phyloP scores from a whole-genome alignment of 2,888 invertebrate genomes.

The Temnothorax unifasciatus region DNA sequence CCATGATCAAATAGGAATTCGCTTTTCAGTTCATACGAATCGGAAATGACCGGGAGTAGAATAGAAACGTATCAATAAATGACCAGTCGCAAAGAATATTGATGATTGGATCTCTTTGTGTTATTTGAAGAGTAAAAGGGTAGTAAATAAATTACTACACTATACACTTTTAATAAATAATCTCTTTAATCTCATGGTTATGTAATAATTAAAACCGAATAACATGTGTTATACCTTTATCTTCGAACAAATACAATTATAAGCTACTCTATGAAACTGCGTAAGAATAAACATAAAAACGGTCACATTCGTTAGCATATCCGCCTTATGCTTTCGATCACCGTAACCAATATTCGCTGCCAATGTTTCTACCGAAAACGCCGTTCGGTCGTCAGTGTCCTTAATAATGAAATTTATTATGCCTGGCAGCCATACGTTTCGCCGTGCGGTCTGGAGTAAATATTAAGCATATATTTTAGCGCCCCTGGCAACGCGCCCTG shows the following conservation, averaged over 20 bases:
- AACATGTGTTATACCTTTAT: not conserved
- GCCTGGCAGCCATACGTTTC: constrained; percentile 54
- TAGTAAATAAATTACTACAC: not conserved
- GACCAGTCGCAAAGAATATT: not conserved
- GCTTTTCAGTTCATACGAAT: constrained; percentile 22
- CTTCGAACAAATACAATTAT: not conserved
- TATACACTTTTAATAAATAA: not conserved
- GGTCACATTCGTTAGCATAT: too few relatives aligned
- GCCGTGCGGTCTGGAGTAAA: constrained; percentile 70
- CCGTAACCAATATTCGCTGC: constrained; percentile 10
- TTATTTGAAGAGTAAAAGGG: not conserved
- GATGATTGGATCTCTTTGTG: not conserved
- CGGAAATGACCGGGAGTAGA: not conserved
- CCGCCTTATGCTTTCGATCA: not conserved
- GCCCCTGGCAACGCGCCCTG: constrained; percentile 72
- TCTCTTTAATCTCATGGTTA: not conserved
- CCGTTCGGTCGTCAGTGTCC: constrained; percentile 50
- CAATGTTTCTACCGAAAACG: constrained; percentile 5
- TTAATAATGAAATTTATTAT: constrained; percentile 62
- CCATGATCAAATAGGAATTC: constrained; percentile 42
- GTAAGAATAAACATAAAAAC: not conserved
- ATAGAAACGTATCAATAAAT: constrained; percentile 8
- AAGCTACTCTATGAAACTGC: not conserved
- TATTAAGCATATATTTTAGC: constrained; percentile 74
- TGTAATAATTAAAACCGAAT: not conserved